These are phyloP conservation scores for Halictus ligatus DNA, from an alignment of 2,888 invertebrate species.

Conservation along the genomic window DNA sequence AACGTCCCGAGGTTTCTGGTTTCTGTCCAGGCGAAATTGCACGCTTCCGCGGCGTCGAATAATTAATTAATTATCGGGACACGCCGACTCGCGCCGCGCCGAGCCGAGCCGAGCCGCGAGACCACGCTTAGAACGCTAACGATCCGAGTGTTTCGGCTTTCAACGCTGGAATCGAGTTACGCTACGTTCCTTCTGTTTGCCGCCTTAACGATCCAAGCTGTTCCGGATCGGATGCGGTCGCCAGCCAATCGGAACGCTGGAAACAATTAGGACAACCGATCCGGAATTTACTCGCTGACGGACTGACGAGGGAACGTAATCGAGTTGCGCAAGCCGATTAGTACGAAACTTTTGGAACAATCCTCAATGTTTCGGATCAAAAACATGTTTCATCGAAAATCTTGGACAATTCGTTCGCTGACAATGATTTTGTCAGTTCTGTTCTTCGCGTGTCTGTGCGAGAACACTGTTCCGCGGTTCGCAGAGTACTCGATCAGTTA, in stretches of 20 bases:
- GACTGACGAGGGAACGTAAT: neutral
- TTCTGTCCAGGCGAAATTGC: constrained; percentile 72
- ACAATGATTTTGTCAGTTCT: no score
- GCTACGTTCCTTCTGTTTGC: constrained; percentile 6
- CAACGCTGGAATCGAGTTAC: constrained; percentile 47
- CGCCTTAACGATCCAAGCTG: neutral
- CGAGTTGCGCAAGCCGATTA: neutral
- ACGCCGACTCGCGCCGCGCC: constrained; percentile 23
- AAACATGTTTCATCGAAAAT: no score
- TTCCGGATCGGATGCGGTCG: constrained; percentile 29
- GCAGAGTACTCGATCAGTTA: neutral
- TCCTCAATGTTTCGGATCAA: no score
- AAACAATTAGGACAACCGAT: neutral
- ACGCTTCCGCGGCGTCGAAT: constrained; percentile 66
- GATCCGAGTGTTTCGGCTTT: constrained; percentile 38
- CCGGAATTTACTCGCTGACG: neutral
- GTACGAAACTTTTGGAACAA: neutral
- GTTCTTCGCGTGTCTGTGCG: no score
- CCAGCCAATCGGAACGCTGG: neutral
- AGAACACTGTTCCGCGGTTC: neutral
- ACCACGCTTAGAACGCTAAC: constrained; percentile 49
- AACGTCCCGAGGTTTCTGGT: constrained; percentile 74
- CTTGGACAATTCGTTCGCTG: no score
- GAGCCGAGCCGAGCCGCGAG: neutral
- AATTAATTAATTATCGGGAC: constrained; percentile 77